Percentiles rank a stretch among this genome's conserved stretches.
These are phyloP conservation scores for Numida meleagris DNA, from an alignment of 2,113 vertebrate genomes.

Conservation along the genomic window DNA sequence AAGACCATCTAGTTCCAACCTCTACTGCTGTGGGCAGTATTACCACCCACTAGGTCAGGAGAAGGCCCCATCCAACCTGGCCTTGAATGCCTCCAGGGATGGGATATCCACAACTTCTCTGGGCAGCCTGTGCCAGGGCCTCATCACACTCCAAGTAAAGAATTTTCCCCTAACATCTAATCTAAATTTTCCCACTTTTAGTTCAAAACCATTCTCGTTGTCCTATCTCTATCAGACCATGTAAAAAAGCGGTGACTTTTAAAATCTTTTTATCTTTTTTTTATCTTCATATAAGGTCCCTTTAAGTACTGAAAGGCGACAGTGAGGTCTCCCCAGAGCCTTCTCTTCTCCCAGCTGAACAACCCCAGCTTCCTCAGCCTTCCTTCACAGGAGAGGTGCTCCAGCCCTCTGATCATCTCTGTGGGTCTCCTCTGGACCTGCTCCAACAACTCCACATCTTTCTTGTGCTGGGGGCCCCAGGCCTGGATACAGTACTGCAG, in stretches of 20 bases:
- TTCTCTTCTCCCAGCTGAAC: neutral
- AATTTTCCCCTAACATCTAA: neutral
- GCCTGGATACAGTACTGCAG: neutral
- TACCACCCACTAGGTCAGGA: neutral
- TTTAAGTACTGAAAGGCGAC: neutral
- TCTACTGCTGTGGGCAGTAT: neutral
- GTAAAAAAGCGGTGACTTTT: neutral
- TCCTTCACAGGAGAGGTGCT: neutral
- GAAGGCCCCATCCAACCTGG: neutral
- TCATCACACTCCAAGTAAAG: too few species aligned
- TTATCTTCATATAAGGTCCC: neutral
- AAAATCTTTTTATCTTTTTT: too few species aligned
- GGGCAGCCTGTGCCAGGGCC: neutral
- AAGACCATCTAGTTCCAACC: neutral
- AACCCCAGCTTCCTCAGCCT: neutral
- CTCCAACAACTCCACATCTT: neutral
- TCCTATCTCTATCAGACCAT: neutral
- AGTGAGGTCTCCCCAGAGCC: neutral
- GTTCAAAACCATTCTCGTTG: neutral
- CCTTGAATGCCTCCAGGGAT: too few species aligned
- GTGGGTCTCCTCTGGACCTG: neutral
- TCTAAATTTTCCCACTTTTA: neutral
- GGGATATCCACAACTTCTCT: neutral
- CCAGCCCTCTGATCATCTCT: neutral
- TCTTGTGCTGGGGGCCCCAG: neutral